phyloP scores from a whole-genome alignment of 2,113 vertebrate genomes.

The Asarcornis scutulata region DNA sequence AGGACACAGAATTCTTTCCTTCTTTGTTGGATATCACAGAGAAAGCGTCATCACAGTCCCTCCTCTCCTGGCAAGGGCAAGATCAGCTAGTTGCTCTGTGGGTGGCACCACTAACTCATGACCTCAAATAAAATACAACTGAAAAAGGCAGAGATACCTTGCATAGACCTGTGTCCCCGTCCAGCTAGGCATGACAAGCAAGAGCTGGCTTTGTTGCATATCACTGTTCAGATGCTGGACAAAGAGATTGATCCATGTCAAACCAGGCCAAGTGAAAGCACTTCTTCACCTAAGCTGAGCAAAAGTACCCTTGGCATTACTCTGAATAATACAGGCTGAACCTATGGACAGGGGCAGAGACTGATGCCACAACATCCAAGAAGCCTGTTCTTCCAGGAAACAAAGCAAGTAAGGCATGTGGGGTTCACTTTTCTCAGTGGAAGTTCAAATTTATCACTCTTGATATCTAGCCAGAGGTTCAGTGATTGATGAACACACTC shows the following conservation, averaged over 20 bases:
- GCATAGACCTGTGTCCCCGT: neutral
- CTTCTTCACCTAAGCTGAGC: neutral
- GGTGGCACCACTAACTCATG: neutral
- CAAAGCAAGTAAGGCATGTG: neutral
- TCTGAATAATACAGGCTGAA: neutral
- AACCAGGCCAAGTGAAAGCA: neutral
- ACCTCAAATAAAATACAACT: neutral
- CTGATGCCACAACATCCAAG: neutral
- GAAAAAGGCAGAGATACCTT: neutral
- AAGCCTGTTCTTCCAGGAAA: neutral
- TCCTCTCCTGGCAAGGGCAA: neutral
- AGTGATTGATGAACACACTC: neutral
- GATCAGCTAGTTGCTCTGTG: neutral
- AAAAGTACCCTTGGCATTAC: neutral
- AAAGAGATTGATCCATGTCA: neutral
- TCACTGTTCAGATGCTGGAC: neutral
- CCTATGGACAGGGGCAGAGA: neutral
- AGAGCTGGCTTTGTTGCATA: neutral
- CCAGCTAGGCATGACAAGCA: neutral
- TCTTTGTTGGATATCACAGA: neutral
- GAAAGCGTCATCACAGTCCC: neutral
- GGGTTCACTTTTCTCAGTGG: neutral
- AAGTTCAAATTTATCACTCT: conserved; percentile 1
- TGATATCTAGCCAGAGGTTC: neutral
- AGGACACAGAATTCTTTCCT: neutral